phyloP scores from a whole-genome alignment of 1,140 invertebrate genomes.

The Zaprionus gabonicus region DNA sequence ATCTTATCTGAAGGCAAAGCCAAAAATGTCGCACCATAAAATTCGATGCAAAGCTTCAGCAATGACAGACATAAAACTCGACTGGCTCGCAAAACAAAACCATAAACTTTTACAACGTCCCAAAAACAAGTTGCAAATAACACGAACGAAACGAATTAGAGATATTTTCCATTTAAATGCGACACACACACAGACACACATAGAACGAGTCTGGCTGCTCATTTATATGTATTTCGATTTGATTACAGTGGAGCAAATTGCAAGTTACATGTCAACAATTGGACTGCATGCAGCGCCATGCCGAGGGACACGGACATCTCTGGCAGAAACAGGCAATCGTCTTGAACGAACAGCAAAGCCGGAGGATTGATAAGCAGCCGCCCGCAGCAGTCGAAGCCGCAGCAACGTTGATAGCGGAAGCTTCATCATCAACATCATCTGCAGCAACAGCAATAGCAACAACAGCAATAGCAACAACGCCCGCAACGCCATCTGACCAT shows the following conservation, averaged over 20 bases:
- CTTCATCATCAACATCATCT: slow-evolving; percentile 40
- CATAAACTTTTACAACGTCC: slow-evolving; percentile 44
- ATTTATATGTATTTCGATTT: slow-evolving; percentile 66
- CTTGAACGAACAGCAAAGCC: slow-evolving; percentile 72
- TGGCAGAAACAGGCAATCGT: slow-evolving; percentile 83
- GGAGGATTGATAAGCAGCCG: slow-evolving; percentile 69
- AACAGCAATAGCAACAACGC: slow-evolving; percentile 11
- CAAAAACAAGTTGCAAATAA: slow-evolving; percentile 40
- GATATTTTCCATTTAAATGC: slow-evolving; percentile 34
- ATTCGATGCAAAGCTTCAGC: slow-evolving; percentile 40
- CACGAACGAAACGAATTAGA: slow-evolving; percentile 49
- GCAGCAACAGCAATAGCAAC: slow-evolving; percentile 1
- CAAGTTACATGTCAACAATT: slow-evolving; percentile 84
- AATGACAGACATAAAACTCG: slow-evolving; percentile 41
- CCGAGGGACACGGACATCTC: slow-evolving; percentile 84
- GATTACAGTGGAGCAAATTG: slow-evolving; percentile 84
- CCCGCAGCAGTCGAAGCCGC: slow-evolving; percentile 19
- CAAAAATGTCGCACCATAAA: slow-evolving; percentile 50
- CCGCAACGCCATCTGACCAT: slow-evolving; percentile 6
- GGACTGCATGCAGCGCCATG: slow-evolving; percentile 84
- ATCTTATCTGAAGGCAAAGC: slow-evolving; percentile 22
- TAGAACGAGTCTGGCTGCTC: slow-evolving; percentile 11
- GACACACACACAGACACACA: slow-evolving; percentile 10
- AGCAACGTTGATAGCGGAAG: slow-evolving; percentile 35
- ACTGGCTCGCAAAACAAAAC: slow-evolving; percentile 42